These are phyloP conservation scores for Sebastes trivittatus DNA, from an alignment of 2,797 vertebrate genomes.

Conservation along the genomic window DNA sequence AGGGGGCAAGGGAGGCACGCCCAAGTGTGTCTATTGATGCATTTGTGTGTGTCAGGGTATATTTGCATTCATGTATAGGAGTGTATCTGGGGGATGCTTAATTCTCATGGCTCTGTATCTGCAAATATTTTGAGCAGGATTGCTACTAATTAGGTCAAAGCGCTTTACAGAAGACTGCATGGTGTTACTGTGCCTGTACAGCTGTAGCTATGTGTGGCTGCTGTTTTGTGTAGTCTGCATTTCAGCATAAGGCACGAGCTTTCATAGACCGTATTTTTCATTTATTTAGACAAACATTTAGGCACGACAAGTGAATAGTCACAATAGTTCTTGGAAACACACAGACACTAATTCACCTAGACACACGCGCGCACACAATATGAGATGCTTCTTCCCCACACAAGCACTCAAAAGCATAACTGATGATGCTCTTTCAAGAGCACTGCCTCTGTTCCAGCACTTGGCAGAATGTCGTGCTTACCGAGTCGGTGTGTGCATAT, in stretches of 20 bases:
- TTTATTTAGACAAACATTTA: constrained; percentile 49
- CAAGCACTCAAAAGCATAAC: constrained; percentile 70
- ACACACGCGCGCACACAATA: constrained; percentile 31
- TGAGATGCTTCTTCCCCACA: constrained; percentile 40
- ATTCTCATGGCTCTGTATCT: constrained; percentile 26
- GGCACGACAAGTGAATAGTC: constrained; percentile 16
- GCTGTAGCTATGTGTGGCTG: not conserved
- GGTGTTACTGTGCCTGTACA: not conserved
- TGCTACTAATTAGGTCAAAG: constrained; percentile 63
- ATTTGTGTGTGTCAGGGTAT: constrained; percentile 7
- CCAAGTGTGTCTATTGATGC: constrained; percentile 24
- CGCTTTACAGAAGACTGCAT: not conserved
- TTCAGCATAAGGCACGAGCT: not conserved
- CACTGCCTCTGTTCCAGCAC: constrained; percentile 66
- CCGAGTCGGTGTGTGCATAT: constrained; percentile 71
- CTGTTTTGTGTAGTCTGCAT: not conserved
- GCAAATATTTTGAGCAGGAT: constrained; percentile 45
- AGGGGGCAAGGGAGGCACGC: constrained; percentile 21
- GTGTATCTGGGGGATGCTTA: constrained; percentile 8
- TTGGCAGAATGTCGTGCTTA: constrained; percentile 71
- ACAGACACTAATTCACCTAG: constrained; percentile 31
- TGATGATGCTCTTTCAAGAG: constrained; percentile 76
- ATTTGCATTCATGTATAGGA: constrained; percentile 37
- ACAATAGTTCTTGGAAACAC: constrained; percentile 34
- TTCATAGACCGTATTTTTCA: constrained; percentile 30